Evolutionary conservation across 2,113 vertebrate species (phyloP).

Genomic region (Asarcornis scutulata): DNA sequence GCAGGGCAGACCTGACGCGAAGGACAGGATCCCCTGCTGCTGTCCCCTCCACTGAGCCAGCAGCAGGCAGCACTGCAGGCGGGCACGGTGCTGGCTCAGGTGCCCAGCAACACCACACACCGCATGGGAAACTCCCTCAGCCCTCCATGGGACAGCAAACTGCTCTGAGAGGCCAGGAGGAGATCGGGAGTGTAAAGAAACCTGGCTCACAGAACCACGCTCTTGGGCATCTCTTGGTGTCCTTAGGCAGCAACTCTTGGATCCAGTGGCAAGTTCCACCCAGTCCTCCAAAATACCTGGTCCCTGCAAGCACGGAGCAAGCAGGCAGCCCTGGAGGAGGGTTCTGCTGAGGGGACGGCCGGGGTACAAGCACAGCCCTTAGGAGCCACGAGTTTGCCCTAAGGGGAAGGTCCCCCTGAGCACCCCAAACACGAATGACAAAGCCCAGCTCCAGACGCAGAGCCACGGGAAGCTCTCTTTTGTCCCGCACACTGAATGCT

Average conservation of each 20-base stretch:
- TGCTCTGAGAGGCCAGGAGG: not conserved
- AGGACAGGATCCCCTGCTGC: too few relatives aligned
- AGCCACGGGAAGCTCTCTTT: accelerated
- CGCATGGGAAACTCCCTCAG: not conserved
- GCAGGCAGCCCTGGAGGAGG: not conserved
- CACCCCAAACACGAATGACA: not conserved
- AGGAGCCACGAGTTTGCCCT: not conserved
- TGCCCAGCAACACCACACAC: too few relatives aligned
- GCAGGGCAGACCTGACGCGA: not conserved
- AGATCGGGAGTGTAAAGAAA: too few relatives aligned
- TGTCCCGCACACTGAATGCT: accelerated
- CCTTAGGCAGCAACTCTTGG: not conserved
- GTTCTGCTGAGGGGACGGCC: accelerated
- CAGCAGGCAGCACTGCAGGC: not conserved
- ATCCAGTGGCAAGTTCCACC: not conserved
- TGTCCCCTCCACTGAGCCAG: too few relatives aligned
- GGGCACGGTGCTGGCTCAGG: too few relatives aligned
- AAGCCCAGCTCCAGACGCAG: not conserved
- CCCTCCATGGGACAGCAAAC: not conserved
- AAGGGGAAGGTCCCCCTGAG: not conserved
- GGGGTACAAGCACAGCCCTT: not conserved
- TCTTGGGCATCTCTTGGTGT: too few relatives aligned
- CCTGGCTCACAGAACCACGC: too few relatives aligned
- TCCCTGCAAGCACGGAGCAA: not conserved
- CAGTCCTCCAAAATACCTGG: not conserved